Conservation (phyloP, 2,113 vertebrate species). For the Shinisaurus crocodilurus region DNA sequence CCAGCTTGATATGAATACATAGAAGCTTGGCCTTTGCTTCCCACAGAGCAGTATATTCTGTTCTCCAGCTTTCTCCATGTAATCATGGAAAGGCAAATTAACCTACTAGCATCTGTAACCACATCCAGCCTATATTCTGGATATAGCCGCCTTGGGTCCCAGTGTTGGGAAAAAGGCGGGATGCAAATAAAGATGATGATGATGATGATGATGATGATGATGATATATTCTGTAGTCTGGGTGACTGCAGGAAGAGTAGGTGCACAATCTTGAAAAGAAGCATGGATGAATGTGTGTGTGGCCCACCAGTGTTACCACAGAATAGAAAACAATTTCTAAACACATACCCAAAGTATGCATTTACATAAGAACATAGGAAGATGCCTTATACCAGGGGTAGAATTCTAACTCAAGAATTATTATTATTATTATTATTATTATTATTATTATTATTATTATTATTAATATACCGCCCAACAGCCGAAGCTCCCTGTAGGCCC, state of each 20-base stretch:
- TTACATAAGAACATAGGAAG: neutral
- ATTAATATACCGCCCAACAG: too few species aligned
- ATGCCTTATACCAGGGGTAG: neutral
- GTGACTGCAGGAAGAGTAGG: neutral
- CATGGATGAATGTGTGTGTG: neutral
- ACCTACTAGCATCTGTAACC: neutral
- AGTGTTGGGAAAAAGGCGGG: too few species aligned
- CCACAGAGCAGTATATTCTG: neutral
- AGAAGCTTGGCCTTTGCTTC: neutral
- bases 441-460: too few species aligned
- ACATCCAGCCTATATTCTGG: neutral
- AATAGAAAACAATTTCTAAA: neutral
- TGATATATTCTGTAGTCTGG: neutral
- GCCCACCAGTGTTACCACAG: neutral
- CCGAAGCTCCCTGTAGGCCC: too few species aligned
- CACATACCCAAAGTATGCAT: neutral
- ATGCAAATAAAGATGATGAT: too few species aligned
- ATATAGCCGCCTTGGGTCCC: too few species aligned
- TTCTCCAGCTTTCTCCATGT: neutral
- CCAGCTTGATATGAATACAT: neutral
- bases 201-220: too few species aligned
- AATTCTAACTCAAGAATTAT: neutral
- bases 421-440: too few species aligned
- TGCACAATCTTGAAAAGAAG: neutral
- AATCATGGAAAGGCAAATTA: neutral